These are phyloP conservation scores for Polypterus bichir DNA, from an alignment of 2,113 vertebrate genomes.

Conservation along the genomic window DNA sequence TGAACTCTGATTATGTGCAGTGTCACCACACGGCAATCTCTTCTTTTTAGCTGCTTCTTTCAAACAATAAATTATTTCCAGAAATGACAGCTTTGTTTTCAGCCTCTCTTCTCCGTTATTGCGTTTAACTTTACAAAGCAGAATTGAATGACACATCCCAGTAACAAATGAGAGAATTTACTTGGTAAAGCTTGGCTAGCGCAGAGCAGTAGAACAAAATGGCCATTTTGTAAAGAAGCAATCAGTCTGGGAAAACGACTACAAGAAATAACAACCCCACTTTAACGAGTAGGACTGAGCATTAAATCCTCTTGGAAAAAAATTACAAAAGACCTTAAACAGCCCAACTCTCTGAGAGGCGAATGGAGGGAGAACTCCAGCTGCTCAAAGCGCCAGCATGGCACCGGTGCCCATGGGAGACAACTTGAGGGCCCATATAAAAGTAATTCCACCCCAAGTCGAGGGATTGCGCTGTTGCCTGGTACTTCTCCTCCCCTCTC, in stretches of 20 bases:
- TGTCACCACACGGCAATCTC: neutral
- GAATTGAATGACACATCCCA: neutral
- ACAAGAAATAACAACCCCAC: neutral
- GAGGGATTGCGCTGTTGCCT: too few relatives aligned
- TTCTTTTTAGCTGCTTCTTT: neutral
- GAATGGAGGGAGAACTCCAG: too few relatives aligned
- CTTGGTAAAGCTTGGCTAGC: neutral
- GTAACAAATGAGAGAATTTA: neutral
- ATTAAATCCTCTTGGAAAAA: too few relatives aligned
- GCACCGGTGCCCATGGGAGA: too few relatives aligned
- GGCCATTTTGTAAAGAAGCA: neutral
- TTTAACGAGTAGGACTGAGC: too few relatives aligned
- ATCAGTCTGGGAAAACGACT: neutral
- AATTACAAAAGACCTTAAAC: too few relatives aligned
- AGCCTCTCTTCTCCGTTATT: neutral
- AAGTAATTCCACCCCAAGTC: too few relatives aligned
- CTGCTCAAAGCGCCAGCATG: too few relatives aligned
- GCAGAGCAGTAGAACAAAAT: neutral
- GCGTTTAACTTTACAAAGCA: neutral
- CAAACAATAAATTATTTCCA: neutral
- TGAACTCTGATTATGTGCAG: neutral
- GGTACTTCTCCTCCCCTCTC: too few relatives aligned
- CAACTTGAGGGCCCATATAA: too few relatives aligned
- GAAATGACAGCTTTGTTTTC: neutral
- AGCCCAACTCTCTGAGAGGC: too few relatives aligned